Evolutionary conservation across 2,113 vertebrate species (phyloP).

Genomic region (Actenoides lindsayi): DNA sequence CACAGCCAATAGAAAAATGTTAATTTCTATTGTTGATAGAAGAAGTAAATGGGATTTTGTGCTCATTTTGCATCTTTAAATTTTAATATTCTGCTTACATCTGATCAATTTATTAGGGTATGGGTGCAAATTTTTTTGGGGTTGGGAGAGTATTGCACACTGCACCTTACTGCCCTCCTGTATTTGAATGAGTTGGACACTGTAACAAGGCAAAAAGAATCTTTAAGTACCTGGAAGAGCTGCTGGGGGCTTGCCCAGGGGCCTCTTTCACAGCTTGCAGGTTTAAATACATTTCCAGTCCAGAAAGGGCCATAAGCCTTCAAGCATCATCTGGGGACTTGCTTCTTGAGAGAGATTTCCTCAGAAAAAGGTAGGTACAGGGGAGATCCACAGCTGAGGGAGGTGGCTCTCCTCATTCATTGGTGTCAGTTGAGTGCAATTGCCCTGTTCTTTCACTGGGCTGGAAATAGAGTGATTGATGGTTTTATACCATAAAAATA

Average conservation of each 20-base stretch:
- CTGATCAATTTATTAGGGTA: not conserved
- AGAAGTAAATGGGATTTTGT: not conserved
- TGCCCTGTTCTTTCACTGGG: not conserved
- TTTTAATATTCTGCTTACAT: not conserved
- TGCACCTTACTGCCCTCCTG: not conserved
- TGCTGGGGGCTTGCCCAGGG: not conserved
- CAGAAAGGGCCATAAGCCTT: not conserved
- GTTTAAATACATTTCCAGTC: not conserved
- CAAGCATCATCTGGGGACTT: not conserved
- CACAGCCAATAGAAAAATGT: not conserved
- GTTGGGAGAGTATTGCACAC: not conserved
- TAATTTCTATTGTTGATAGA: not conserved
- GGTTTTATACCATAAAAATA: not conserved
- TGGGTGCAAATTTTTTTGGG: not conserved
- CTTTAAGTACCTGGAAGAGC: not conserved
- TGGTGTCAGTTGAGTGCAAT: not conserved
- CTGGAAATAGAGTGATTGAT: not conserved
- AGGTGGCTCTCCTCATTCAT: rapidly evolving
- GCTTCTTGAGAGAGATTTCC: not conserved
- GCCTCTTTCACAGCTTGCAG: not conserved
- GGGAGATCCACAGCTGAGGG: not conserved
- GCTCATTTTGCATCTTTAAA: not conserved
- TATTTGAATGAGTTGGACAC: not conserved
- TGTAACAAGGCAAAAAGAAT: not conserved
- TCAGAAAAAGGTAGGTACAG: not conserved